These are phyloP conservation scores for Heliocidaris erythrogramma DNA, from an alignment of 35 echinoderm and acorn worm species.

Conservation along the genomic window DNA sequence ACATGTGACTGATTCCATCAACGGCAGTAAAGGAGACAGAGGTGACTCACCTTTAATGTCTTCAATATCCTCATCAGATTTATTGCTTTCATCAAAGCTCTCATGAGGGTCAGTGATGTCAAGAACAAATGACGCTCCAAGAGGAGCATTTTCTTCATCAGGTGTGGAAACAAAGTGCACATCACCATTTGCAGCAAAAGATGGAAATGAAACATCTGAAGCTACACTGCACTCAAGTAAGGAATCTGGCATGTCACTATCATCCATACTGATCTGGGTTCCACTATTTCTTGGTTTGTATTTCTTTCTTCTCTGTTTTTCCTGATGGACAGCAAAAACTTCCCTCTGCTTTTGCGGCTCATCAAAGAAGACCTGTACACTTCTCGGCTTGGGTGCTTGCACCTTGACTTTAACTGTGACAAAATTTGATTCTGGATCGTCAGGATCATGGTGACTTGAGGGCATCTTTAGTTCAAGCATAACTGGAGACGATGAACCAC, in stretches of 20 bases:
- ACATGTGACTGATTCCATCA: background rate
- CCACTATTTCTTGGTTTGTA: background rate
- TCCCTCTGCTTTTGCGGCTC: slow-evolving; percentile 40
- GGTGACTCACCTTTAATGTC: background rate
- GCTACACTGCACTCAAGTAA: slow-evolving; percentile 39
- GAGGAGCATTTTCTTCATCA: slow-evolving; percentile 27
- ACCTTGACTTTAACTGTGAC: slow-evolving; percentile 75
- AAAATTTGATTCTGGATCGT: slow-evolving; percentile 46
- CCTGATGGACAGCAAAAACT: slow-evolving; percentile 35
- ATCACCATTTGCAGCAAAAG: slow-evolving; percentile 30
- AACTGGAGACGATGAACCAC: slow-evolving; percentile 56
- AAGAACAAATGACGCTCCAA: slow-evolving; percentile 33
- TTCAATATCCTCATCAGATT: slow-evolving; percentile 19
- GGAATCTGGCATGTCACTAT: slow-evolving; percentile 27
- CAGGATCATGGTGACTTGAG: slow-evolving; percentile 50
- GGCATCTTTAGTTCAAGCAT: slow-evolving; percentile 68
- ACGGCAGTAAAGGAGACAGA: background rate
- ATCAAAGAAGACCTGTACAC: slow-evolving; percentile 77
- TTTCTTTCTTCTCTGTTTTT: slow-evolving; percentile 20
- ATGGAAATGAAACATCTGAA: slow-evolving; percentile 48
- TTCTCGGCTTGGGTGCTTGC: slow-evolving; percentile 65
- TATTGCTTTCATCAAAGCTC: background rate
- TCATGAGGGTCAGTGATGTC: slow-evolving; percentile 42
- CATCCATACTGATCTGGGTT: slow-evolving; percentile 30
- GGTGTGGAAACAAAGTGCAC: slow-evolving; percentile 35